These are phyloP conservation scores for Marisa cornuarietis DNA, from an alignment of 1,140 invertebrate genomes.

Conservation along the genomic window DNA sequence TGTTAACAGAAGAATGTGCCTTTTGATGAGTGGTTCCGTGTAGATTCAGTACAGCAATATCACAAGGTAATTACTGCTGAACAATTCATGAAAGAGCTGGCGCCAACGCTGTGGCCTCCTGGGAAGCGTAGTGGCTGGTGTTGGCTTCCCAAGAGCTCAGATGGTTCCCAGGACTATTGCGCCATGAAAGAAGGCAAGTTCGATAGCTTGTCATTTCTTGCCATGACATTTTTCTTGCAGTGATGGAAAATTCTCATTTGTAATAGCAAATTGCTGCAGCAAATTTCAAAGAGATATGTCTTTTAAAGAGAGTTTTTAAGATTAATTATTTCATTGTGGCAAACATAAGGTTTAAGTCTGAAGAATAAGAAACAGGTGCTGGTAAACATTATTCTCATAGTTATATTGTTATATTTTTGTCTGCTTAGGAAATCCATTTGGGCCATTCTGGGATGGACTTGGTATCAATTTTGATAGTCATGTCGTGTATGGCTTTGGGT, in stretches of 20 bases:
- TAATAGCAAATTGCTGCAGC: no score
- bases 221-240: no score
- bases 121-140: constrained; percentile 76
- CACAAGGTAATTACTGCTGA: constrained; percentile 91
- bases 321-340: not conserved
- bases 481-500: constrained; percentile 89
- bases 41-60: constrained; percentile 78
- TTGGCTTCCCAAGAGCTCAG: constrained; percentile 28
- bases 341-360: not conserved
- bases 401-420: constrained; percentile 19
- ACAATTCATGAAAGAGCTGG: constrained; percentile 85
- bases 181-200: constrained; percentile 58
- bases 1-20: constrained; percentile 71
- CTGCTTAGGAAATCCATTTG: constrained; percentile 89
- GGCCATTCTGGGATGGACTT: constrained; percentile 97
- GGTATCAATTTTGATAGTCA: constrained; percentile 86
- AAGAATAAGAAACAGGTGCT: not conserved
- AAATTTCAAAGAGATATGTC: not conserved
- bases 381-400: not conserved
- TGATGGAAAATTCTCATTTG: no score
- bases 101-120: constrained; percentile 83
- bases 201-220: no score
- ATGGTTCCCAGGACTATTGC: constrained; percentile 35
- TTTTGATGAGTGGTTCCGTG: constrained; percentile 90
- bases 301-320: not conserved